Evolutionary conservation across 2,888 invertebrate genomes (phyloP).

Genomic region (Meteorus colon): DNA sequence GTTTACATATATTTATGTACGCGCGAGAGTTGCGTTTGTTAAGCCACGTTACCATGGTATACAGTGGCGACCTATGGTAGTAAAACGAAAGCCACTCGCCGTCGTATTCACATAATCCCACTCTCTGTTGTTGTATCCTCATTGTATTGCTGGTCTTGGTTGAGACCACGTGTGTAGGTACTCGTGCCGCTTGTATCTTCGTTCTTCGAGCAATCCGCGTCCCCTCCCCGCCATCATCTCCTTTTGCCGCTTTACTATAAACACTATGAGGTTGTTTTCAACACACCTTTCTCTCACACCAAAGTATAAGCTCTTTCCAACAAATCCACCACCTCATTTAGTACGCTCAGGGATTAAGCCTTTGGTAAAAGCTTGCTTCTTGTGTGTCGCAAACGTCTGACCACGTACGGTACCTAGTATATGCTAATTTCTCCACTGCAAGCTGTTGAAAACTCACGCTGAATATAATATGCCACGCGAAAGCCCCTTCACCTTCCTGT

Average conservation of each 20-base stretch:
- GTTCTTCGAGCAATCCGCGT: conserved; percentile 31
- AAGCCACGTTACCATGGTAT: conserved; percentile 50
- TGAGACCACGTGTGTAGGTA: conserved; percentile 7
- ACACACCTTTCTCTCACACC: conserved; percentile 40
- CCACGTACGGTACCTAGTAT: conserved; percentile 63
- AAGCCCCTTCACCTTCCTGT: neutral
- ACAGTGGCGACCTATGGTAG: conserved; percentile 48
- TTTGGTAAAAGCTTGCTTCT: conserved; percentile 65
- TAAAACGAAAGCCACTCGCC: conserved; percentile 25
- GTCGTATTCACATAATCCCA: conserved; percentile 52
- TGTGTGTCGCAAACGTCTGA: conserved; percentile 66
- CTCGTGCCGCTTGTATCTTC: neutral
- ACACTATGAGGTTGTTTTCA: conserved; percentile 42
- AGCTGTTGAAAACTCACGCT: conserved; percentile 40
- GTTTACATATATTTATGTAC: conserved; percentile 11
- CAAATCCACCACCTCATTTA: conserved; percentile 74
- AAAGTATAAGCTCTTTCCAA: conserved; percentile 70
- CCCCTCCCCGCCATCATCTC: conserved; percentile 44
- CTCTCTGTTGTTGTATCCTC: neutral
- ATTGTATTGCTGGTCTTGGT: neutral
- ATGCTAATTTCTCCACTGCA: conserved; percentile 63
- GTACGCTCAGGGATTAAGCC: conserved; percentile 66
- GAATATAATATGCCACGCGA: conserved; percentile 25
- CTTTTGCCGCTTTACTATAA: conserved; percentile 34
- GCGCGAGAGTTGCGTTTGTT: conserved; percentile 53